Evolutionary conservation across 2,888 invertebrate species (phyloP).

Genomic region (Tyria jacobaeae): DNA sequence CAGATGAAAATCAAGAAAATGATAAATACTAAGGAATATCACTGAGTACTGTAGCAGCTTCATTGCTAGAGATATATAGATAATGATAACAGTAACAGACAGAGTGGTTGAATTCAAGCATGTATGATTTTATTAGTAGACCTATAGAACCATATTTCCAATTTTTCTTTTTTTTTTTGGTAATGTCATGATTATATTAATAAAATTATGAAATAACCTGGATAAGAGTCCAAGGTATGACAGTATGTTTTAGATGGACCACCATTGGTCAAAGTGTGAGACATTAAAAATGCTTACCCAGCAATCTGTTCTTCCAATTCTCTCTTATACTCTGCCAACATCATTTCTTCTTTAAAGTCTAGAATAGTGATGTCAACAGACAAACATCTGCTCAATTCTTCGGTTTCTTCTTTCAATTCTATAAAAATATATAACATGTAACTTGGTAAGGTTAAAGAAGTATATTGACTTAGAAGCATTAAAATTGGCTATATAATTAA

Average conservation of each 20-base stretch:
- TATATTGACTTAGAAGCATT: not conserved
- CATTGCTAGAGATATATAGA: too few species aligned
- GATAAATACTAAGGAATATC: too few species aligned
- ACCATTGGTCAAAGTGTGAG: not conserved
- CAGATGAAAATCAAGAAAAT: too few species aligned
- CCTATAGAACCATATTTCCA: too few species aligned
- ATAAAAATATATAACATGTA: constrained; percentile 26
- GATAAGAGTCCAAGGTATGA: too few species aligned
- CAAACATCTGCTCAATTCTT: constrained; percentile 75
- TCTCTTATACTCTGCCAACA: constrained; percentile 78
- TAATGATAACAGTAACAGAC: too few species aligned
- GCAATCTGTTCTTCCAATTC: constrained; percentile 78
- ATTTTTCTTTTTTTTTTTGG: too few species aligned
- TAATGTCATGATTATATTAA: not conserved
- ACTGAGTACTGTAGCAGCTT: too few species aligned
- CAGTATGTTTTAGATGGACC: too few species aligned
- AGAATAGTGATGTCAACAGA: constrained; percentile 77
- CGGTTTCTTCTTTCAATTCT: constrained; percentile 80
- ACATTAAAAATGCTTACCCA: constrained; percentile 58
- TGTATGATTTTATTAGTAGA: too few species aligned
- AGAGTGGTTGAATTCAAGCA: too few species aligned
- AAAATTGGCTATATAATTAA: not conserved
- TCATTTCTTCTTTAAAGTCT: constrained; percentile 79
- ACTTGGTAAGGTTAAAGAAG: not conserved
- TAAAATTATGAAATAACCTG: not conserved